phyloP scores from a whole-genome alignment of 1,140 invertebrate species.

The Venturia canescens region DNA sequence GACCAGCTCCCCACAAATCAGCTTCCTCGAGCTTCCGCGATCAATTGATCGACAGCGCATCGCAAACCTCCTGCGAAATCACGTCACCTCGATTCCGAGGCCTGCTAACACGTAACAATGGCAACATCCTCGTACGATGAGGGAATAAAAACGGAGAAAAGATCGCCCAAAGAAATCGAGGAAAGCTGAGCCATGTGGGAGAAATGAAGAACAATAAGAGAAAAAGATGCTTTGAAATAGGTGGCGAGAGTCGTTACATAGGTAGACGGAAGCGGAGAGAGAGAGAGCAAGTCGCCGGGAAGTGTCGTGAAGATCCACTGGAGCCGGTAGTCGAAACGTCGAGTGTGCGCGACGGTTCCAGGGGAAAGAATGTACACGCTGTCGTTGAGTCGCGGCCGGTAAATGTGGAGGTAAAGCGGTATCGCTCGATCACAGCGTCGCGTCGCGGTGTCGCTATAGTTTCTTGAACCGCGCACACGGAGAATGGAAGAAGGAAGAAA shows the following conservation, averaged over 20 bases:
- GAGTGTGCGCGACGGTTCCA: slow-evolving; percentile 47
- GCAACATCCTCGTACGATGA: neutral
- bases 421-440: slow-evolving; percentile 7
- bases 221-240: slow-evolving; percentile 23
- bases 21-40: neutral
- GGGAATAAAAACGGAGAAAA: neutral
- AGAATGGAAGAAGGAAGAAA: neutral
- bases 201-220: neutral
- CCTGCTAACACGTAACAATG: neutral
- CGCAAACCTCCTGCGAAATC: neutral
- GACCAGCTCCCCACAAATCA: neutral
- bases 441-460: slow-evolving; percentile 31
- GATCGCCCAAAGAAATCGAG: slow-evolving; percentile 1
- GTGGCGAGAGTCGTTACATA: slow-evolving; percentile 7
- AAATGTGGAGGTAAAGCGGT: neutral
- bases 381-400: slow-evolving; percentile 35
- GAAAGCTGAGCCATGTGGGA: neutral
- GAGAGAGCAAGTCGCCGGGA: slow-evolving; percentile 16
- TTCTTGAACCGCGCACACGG: slow-evolving; percentile 32
- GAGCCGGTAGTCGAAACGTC: slow-evolving; percentile 14
- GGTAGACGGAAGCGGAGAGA: neutral
- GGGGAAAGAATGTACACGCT: slow-evolving; percentile 49
- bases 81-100: neutral
- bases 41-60: neutral
- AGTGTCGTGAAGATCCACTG: slow-evolving; percentile 29